A percentile compares a stretch with the other conserved stretches of the same genome.
phyloP scores from a whole-genome alignment of 2,113 vertebrate species.

The Rutilus rutilus region DNA sequence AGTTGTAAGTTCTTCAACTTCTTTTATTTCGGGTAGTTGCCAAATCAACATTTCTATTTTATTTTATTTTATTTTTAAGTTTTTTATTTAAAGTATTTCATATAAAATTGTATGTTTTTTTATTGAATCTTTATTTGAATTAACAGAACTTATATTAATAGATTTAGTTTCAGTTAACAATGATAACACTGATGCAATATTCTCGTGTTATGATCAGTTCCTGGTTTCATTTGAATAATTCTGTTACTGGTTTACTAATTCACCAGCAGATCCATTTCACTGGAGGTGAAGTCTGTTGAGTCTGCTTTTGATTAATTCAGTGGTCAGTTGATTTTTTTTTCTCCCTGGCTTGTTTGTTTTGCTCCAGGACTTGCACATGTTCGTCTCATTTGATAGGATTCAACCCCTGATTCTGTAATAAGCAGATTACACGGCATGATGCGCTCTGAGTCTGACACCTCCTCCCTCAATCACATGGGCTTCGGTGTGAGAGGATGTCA shows the following conservation, averaged over 20 bases:
- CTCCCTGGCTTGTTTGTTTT: conserved; percentile 19
- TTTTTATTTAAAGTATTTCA: not conserved
- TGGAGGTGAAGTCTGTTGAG: not conserved
- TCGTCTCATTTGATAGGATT: not conserved
- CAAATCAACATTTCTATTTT: not conserved
- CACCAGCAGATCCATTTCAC: not conserved
- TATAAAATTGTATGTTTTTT: not conserved
- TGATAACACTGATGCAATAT: not conserved
- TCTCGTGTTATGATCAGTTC: not conserved
- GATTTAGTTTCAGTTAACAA: not conserved
- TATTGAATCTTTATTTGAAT: not conserved
- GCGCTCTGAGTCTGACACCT: not conserved
- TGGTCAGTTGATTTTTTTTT: not conserved
- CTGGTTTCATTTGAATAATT: not conserved
- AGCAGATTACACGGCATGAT: conserved; percentile 7
- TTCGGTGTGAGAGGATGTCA: not conserved
- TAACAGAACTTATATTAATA: not conserved
- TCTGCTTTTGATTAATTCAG: not conserved
- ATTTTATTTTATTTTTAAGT: no score
- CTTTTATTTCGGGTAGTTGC: not conserved
- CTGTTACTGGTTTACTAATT: not conserved
- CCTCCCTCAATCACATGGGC: conserved; percentile 6
- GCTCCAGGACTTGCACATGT: not conserved
- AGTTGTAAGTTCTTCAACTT: not conserved
- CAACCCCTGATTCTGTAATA: conserved; percentile 12